Base-by-base conservation (phyloP, 2,888 invertebrate species). In the Piscicola geometra region DNA sequence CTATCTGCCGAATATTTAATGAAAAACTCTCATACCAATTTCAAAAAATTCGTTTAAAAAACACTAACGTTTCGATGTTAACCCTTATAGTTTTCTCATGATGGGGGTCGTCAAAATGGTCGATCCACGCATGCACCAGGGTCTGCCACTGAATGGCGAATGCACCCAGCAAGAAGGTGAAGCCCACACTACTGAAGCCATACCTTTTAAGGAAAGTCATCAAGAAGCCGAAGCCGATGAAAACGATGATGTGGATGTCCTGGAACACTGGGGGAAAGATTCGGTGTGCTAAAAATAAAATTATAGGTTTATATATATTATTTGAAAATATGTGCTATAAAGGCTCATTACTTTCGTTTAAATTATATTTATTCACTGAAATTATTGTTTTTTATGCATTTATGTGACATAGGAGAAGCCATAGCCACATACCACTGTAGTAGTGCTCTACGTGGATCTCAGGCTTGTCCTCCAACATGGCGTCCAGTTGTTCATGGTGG, bases 201-300 rank as follows among this genome's bases (percentile, higher is more conserved):
- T 97, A 97, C 81, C 91, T 90, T 84, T 91, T 91, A 75, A 97
- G 87, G 84, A 96, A 97, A 0, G 94, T 94, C 95, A 97, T 96
- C 81, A 97, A 88, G 84, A 93, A 97, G 0, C 94, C 96, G 83
- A 97, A 96, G 79, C 97, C 97, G 81, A 95, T 89, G 88, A 94
- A 96, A 82, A 97, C 93, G 95, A 97, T 96, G 56, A 94, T 93
- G 86, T 97, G 96, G 28, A 94, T 91, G 75, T 80, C 80, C 75
- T 80, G 79, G 69, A 79, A 80, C 78, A 79, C 80, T 80, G 77
- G 2, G 35, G 32, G 2, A 21, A 47, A 47, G 21, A 15, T 47
- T 47, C 50, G 50, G 9, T 47, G 12, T 15, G 21, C 9, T 15
- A 47, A 47, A 47, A 47, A 47, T 21, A 9, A 47, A 21, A 47